A percentile compares a stretch with the other conserved stretches of the same genome.
Evolutionary conservation across 2,113 vertebrate species (phyloP).

Genomic region (Engraulis encrasicolus): DNA sequence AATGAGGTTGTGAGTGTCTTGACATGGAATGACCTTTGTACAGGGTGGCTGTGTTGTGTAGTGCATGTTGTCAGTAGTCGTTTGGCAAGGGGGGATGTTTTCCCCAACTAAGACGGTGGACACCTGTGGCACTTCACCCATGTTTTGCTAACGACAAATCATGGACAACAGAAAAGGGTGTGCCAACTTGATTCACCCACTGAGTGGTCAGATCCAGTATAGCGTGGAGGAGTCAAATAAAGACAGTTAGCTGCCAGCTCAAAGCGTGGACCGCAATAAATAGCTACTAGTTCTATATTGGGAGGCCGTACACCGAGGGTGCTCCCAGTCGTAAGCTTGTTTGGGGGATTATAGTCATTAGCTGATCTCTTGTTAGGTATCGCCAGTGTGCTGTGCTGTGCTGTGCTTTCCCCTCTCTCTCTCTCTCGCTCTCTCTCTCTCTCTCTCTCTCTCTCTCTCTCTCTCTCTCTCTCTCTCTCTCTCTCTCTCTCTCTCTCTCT

Average conservation of each 20-base stretch:
- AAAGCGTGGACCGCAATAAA: neutral
- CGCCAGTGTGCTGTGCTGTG: neutral
- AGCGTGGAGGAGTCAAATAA: neutral
- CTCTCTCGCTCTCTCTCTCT: too few relatives aligned
- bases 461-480: too few relatives aligned
- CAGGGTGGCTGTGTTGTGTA: too few relatives aligned
- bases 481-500: too few relatives aligned
- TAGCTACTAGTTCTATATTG: neutral
- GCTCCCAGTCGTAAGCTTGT: neutral
- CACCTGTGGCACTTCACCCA: too few relatives aligned
- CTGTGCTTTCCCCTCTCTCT: too few relatives aligned
- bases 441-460: too few relatives aligned
- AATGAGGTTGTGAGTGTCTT: too few relatives aligned
- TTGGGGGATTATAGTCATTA: neutral
- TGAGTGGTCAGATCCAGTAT: neutral
- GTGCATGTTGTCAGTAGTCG: too few relatives aligned
- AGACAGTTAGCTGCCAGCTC: neutral
- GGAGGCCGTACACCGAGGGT: neutral
- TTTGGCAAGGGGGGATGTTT: too few relatives aligned
- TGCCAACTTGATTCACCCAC: neutral
- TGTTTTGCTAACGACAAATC: neutral
- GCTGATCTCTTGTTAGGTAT: neutral
- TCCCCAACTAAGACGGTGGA: too few relatives aligned
- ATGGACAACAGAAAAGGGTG: neutral
- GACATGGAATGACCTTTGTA: too few relatives aligned